Percentiles rank a stretch among this genome's conserved stretches.
Conservation (phyloP, 2,113 vertebrate genomes). For the Channa argus region DNA sequence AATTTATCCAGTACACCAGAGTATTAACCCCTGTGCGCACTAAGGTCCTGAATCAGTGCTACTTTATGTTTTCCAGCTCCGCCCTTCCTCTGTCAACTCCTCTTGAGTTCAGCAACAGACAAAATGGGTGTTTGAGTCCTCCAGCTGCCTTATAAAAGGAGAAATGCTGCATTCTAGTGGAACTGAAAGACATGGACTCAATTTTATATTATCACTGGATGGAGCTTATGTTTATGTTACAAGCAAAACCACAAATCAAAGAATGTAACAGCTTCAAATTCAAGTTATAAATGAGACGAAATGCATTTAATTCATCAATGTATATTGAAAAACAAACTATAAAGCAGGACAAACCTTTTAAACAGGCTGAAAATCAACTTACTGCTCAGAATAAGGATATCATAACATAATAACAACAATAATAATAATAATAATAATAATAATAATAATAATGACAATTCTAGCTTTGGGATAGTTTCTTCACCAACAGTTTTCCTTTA, state of each 20-base stretch:
- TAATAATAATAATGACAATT: background rate
- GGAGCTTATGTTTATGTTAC: too few species aligned
- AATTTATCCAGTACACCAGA: slow-evolving; percentile 12
- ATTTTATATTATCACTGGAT: too few species aligned
- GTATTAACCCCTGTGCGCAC: slow-evolving; percentile 8
- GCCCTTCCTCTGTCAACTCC: slow-evolving; percentile 46
- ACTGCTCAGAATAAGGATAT: background rate
- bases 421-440: too few species aligned
- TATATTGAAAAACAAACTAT: slow-evolving; percentile 8
- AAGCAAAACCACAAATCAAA: too few species aligned
- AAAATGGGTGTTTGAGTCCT: slow-evolving; percentile 72
- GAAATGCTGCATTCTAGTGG: slow-evolving; percentile 81
- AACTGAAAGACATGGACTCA: slow-evolving; percentile 24
- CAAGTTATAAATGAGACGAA: slow-evolving; percentile 13
- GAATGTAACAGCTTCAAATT: background rate
- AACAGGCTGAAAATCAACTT: background rate
- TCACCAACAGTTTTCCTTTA: slow-evolving; percentile 82
- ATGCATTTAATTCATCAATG: slow-evolving; percentile 47
- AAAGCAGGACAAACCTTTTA: slow-evolving; percentile 6
- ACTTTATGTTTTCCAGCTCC: slow-evolving; percentile 45
- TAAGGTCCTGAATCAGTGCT: slow-evolving; percentile 43
- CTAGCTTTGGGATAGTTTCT: slow-evolving; percentile 64
- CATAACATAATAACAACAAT: background rate
- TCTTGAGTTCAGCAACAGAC: slow-evolving; percentile 39
- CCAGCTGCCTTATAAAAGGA: background rate